Base-by-base conservation (phyloP, 2,797 vertebrate species). In the Lindbergichthys nudifrons region DNA sequence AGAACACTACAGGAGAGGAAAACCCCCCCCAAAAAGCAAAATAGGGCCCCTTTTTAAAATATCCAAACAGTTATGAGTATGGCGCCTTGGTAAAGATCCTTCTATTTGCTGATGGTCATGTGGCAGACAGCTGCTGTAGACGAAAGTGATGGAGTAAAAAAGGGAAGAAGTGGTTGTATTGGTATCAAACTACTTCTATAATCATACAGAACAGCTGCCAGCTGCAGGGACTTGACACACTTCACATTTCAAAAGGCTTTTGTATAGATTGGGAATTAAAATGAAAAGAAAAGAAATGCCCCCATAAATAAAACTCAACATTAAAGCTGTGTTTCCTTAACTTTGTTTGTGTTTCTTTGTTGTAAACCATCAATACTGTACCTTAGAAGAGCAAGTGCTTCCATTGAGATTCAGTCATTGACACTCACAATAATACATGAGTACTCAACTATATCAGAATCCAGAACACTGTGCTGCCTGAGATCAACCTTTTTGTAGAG, bases 181-280 rank as follows among this genome's bases (percentile, higher is more conserved):
- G 18, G 13, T 63, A 32, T 63, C 11, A 36, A 74, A 70, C 12
- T 53, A 63, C 68, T 65, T 61, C 18, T 21, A 51, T 47, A 23
- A 72, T 45, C 23, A 21, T 9, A 30, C 32, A 18, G 5, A 5
- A 47, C 46, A 77, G 45, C 42, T 60, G 4, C 39, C 39, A 68
- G 65, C 70, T 72, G 70, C 57, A 61, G n/a, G 39, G 61, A 8
- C 15, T 53, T 9, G 13, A 8, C 41, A 62, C 36, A 36, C 66
- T 51, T 56, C 5, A 10, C 39, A 19, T 56, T 64, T 65, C 23
- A n/a, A 32, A 51, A 51, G 3, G 16, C 30, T n/a, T 46, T 12
- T 5, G 36, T 47, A 7, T 9, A 45, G 11, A 59, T 53, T 2
- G 30, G 9, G 14, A 13, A 58, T 60, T 15, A 16, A 52, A 18